phyloP scores from a whole-genome alignment of 2,888 invertebrate genomes.

The Drosophila siamana region DNA sequence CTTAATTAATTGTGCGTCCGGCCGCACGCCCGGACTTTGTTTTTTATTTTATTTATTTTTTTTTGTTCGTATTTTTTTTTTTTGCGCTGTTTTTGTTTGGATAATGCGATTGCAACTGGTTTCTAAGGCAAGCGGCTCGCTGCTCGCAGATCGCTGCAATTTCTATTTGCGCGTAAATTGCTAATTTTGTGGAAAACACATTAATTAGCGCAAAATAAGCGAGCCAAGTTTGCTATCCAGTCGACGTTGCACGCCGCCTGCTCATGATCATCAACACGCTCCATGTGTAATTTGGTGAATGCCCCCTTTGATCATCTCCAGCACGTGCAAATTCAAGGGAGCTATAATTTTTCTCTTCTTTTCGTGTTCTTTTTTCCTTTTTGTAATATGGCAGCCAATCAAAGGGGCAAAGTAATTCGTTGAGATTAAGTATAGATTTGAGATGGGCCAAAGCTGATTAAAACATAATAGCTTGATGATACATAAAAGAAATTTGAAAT shows the following conservation, averaged over 20 bases:
- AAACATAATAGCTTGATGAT: not conserved
- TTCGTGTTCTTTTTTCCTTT: not conserved
- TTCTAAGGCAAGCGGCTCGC: slow-evolving; percentile 24
- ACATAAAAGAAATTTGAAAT: not conserved
- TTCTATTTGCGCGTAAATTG: slow-evolving; percentile 78
- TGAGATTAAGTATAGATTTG: not conserved
- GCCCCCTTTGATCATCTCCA: slow-evolving; percentile 41
- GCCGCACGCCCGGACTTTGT: slow-evolving; percentile 53
- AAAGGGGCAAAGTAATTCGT: slow-evolving; percentile 10
- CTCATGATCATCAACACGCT: slow-evolving; percentile 48
- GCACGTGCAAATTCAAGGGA: slow-evolving; percentile 42
- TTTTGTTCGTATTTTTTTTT: not conserved
- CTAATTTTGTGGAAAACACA: slow-evolving; percentile 81
- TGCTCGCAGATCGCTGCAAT: slow-evolving; percentile 47
- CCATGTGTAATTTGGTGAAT: slow-evolving; percentile 48
- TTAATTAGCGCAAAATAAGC: slow-evolving; percentile 77
- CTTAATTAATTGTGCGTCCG: slow-evolving; percentile 71
- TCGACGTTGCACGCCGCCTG: slow-evolving; percentile 13
- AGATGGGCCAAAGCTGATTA: slow-evolving; percentile 1
- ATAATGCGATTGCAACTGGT: slow-evolving; percentile 55
- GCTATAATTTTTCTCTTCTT: not conserved
- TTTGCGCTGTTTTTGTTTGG: slow-evolving; percentile 39
- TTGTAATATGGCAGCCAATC: slow-evolving; percentile 18
- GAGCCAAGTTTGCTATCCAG: slow-evolving; percentile 40
- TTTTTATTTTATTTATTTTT: slow-evolving; percentile 1